Evolutionary conservation across 1,140 invertebrate genomes (phyloP), one percentile per base, ranked within the genome.

Genomic region (Saxidomus purpurata): DNA sequence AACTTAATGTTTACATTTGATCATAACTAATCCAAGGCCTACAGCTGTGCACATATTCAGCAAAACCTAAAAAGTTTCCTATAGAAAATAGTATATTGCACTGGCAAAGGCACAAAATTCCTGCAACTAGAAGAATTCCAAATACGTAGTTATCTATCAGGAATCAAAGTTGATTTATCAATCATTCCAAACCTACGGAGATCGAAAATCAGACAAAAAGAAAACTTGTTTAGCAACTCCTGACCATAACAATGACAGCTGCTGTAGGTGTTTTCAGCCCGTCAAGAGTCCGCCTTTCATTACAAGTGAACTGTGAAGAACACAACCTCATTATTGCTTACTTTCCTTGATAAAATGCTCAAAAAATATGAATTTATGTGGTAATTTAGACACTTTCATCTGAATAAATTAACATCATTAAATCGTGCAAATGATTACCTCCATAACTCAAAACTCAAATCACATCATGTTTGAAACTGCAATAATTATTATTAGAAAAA

Each of bases 51-150:
- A 79, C 76, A 79, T 43, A 79, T 40, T 52, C 34, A 40, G 9
- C 38, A 19, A 71, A 71, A 38, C 8, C 15, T 15, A 36, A 63
- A 63, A 0, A 28, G 25, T 63, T 63, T 63, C 34, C 67, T 38
- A 15, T 36, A 38, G 34, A 2, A 71, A 17, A 63, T 28, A 63
- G n/a, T n/a, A 63, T 63, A 28, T 8, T 28, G 25, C 22, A 25
- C 28, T 63, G 59, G 59, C 59, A 28, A 25, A 28, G 15, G n/a
- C 6, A 25, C 69, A 74, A 47, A 71, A 71, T 38, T 47, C 40
- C 36, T n/a, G 36, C 69, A 74, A 74, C 36, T 40, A 15, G 43
- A 79, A 79, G 76, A 49, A 79, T 79, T 79, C 76, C 76, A 79
- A 79, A 47, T 52, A 79, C 17, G 76, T 25, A 79, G 25, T 49